These are phyloP conservation scores for Gadopsis marmoratus DNA, from an alignment of 2,797 vertebrate genomes.

Conservation along the genomic window DNA sequence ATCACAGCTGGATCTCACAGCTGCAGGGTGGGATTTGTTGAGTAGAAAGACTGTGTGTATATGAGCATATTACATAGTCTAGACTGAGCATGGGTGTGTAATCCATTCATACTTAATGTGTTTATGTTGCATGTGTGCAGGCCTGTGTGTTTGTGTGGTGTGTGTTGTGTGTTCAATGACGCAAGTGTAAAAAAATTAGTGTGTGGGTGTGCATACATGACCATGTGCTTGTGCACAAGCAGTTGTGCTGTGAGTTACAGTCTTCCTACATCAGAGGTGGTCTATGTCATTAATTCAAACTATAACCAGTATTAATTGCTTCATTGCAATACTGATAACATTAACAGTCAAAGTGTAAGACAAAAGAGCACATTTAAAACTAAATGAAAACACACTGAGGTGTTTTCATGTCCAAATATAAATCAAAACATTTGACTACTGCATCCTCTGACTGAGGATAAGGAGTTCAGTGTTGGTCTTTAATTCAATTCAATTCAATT, in stretches of 20 bases:
- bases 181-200: constrained; percentile 11
- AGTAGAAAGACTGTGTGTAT: constrained; percentile 16
- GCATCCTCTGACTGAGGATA: neutral
- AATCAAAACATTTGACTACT: constrained; percentile 2
- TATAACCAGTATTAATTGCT: neutral
- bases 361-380: neutral
- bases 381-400: neutral
- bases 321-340: neutral
- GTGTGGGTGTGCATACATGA: constrained; percentile 34
- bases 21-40: constrained; percentile 50
- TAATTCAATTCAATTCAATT: too few species aligned
- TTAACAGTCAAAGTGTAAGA: neutral
- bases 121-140: constrained; percentile 23
- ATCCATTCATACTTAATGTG: constrained; percentile 38
- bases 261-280: neutral
- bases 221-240: constrained; percentile 6
- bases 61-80: constrained; percentile 39
- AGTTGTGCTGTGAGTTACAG: neutral
- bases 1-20: constrained; percentile 61
- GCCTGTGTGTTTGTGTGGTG: constrained; percentile 1
- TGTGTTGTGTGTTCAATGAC: constrained; percentile 29
- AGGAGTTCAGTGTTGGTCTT: constrained; percentile 15
- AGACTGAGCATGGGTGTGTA: constrained; percentile 64
- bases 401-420: neutral
- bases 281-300: neutral